Evolutionary conservation across 2,797 vertebrate species (phyloP), one percentile per base, ranked within the genome.

Genomic region (Lutjanus argentimaculatus): DNA sequence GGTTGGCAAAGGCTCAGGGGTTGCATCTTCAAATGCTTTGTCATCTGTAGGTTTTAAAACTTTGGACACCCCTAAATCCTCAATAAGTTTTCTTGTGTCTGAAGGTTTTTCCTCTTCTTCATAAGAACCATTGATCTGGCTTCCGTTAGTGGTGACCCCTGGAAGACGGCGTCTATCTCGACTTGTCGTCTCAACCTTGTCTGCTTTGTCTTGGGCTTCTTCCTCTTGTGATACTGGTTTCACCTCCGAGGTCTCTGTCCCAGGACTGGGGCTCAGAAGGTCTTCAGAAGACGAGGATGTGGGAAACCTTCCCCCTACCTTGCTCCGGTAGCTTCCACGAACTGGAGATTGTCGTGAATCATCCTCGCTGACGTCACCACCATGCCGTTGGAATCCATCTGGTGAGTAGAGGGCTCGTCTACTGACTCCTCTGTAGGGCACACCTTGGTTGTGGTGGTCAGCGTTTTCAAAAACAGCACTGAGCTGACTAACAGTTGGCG

Each of bases 401-500:
- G 96, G 96, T 0, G 98, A 98, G 90, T 96, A 98, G 30, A 97
- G 95, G 63, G 95, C 96, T 0, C 68, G 91, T 55, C 94, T 93
- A 84, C 89, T 95, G 62, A 90, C 84, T 85, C 97, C 97, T 79
- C 95, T 96, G 43, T 91, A 64, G 19, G 82, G 1, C 0, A 72
- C 70, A 0, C 94, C 82, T 0, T 94, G 94, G 74, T 84, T 94
- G 62, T 93, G 91, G 9, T 96, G 95, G 78, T 99, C 97, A 0
- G 93, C 94, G 63, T 96, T 97, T 94, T 99, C 98, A 83, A 99
- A 99, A 19, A 99, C 98, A 10, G 98, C 98, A 0, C 98, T 98
- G 86, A 99, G 97, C 91, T 99, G 98, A 90, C 98, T 99, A 86
- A 99, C 98, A 0, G 98, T 99, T 6, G 98, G 98, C 30, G 98